Percentiles rank a stretch among this genome's conserved stretches.
phyloP scores from a whole-genome alignment of 1,140 invertebrate genomes.

The Bathynomus jamesi region DNA sequence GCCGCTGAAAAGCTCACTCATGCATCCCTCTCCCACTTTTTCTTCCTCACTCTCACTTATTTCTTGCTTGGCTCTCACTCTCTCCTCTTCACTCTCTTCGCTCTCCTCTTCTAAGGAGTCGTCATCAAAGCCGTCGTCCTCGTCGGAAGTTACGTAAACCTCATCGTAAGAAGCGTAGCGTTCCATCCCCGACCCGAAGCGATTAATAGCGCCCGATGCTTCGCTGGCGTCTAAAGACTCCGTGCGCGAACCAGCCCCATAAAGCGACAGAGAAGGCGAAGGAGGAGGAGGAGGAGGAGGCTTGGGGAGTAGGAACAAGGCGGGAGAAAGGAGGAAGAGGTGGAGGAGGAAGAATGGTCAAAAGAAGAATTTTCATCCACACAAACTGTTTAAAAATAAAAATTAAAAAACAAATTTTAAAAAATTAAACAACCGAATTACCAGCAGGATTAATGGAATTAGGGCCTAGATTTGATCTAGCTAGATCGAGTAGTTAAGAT shows the following conservation, averaged over 20 bases:
- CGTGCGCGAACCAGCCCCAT: too few species aligned
- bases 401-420: background rate
- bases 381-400: background rate
- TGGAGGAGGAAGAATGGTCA: background rate
- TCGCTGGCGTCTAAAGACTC: background rate
- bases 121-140: background rate
- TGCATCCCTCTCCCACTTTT: background rate
- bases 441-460: too few species aligned
- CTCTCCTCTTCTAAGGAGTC: background rate
- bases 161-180: background rate
- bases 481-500: too few species aligned
- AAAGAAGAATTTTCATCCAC: background rate
- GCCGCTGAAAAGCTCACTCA: background rate
- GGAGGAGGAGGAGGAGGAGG: background rate
- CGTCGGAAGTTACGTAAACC: constrained; percentile 4
- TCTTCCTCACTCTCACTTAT: background rate
- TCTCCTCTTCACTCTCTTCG: background rate
- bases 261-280: too few species aligned
- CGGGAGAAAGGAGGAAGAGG: background rate
- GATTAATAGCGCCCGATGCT: background rate
- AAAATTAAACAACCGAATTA: too few species aligned
- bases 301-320: background rate
- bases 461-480: too few species aligned
- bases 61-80: background rate
- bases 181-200: background rate